Base-by-base conservation (phyloP, 2,888 invertebrate genomes). In the Pseudeuparius sepicola region DNA sequence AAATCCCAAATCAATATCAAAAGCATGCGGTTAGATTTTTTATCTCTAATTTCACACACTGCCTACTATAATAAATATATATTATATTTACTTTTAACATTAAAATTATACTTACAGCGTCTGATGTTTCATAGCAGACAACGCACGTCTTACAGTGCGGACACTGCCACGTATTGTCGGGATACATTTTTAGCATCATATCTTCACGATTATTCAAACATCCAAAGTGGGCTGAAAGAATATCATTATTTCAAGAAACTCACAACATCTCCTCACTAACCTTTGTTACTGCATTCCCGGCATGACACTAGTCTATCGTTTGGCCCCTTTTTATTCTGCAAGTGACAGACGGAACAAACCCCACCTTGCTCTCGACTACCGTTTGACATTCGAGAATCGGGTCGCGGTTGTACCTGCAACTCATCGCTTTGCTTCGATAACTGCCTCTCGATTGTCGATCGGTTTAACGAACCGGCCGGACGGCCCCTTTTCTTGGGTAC, bases 101-200 rank as follows among this genome's bases (percentile, higher is more conserved):
- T n/a, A 20, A 20, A 20, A 7, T 7, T 6, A 20, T 46, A 72
- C 76, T 73, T 66, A 82, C 74, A 56, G 75, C 73, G 62, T 79
- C 78, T 48, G 75, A 73, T 5, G 80, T 78, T 64, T 86, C 84
- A 48, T 74, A 76, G 54, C 89, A 90, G 24, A 85, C 67, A 27
- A 75, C 74, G 61, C 93, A 93, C 7, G 78, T 83, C 61, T 88
- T 90, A 53, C 92, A 93, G 54, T 85, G 81, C 32, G 84, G 82
- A 57, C 93, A 93, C 51, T 87, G 88, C 86, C 87, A 93, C 16
- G 76, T 75, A 45, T 73, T 74, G 45, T 76, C 75, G 24, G 73
- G 72, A 28, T 71, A 63, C 45, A 74, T 68, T 54, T 76, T 73
- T 27, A 74, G 58, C 56, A 77, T 68, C 48, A 77, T 72, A 47